These are phyloP conservation scores for Sphinx pinastri DNA, from an alignment of 2,888 invertebrate genomes.

Conservation along the genomic window DNA sequence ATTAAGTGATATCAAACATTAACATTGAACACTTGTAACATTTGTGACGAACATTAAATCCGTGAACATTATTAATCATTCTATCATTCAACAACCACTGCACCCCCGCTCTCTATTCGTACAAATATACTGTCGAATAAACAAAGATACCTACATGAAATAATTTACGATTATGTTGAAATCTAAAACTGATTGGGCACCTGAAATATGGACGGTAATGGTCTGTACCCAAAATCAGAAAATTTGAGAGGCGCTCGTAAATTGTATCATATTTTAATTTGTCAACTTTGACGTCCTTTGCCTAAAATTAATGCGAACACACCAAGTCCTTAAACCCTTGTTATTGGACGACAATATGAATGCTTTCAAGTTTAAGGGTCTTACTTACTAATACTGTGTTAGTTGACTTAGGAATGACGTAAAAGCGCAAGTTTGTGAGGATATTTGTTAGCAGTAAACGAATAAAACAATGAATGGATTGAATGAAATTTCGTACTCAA, in stretches of 20 bases:
- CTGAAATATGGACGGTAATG: slow-evolving; percentile 12
- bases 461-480: no score
- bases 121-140: no score
- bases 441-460: no score
- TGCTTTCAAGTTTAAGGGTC: not conserved
- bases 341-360: not conserved
- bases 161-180: not conserved
- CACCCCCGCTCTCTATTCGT: no score
- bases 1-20: no score
- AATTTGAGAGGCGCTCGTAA: slow-evolving; percentile 3
- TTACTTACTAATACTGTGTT: not conserved
- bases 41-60: no score
- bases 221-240: not conserved
- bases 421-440: no score
- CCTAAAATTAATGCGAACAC: not conserved
- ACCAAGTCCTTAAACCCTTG: not conserved
- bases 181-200: slow-evolving; percentile 15
- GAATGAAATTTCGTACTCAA: no score
- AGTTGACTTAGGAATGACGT: no score
- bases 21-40: no score
- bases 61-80: no score
- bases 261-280: not conserved
- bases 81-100: no score
- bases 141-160: not conserved
- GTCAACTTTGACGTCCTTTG: not conserved